These are phyloP conservation scores for Nibea albiflora DNA, from an alignment of 2,113 vertebrate species.

Conservation along the genomic window DNA sequence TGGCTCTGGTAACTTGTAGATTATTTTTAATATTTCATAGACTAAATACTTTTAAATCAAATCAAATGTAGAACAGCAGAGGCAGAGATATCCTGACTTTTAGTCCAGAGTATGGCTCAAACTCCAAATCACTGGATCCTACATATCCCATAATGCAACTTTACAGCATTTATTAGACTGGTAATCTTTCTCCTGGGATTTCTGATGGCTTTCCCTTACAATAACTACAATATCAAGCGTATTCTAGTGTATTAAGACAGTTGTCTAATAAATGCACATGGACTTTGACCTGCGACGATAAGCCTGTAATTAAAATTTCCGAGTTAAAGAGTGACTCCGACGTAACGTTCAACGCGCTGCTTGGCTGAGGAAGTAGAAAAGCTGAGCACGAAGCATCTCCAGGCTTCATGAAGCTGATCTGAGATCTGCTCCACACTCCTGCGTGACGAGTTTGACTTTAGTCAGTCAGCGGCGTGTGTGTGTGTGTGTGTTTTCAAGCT, in stretches of 20 bases:
- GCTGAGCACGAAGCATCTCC: neutral
- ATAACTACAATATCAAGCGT: too few relatives aligned
- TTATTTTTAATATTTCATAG: too few relatives aligned
- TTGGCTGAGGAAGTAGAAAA: neutral
- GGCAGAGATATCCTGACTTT: neutral
- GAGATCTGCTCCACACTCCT: neutral
- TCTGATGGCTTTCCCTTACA: neutral
- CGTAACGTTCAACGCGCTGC: neutral
- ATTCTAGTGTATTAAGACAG: neutral
- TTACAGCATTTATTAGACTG: neutral
- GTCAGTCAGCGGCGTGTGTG: constrained; percentile 18
- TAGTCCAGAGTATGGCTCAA: neutral
- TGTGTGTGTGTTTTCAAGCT: constrained; percentile 29
- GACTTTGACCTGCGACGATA: neutral
- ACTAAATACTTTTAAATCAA: too few relatives aligned
- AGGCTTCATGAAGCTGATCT: constrained; percentile 4
- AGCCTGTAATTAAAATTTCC: constrained; percentile 26
- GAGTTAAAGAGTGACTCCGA: neutral
- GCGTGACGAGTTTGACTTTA: constrained; percentile 28
- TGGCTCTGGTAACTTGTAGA: neutral
- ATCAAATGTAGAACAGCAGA: neutral
- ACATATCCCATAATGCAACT: neutral
- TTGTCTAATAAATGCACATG: constrained; percentile 2
- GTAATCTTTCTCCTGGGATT: too few relatives aligned
- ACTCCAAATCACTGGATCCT: neutral